These are phyloP conservation scores for Cyanistes caeruleus DNA, from an alignment of 2,113 vertebrate species.

Conservation along the genomic window DNA sequence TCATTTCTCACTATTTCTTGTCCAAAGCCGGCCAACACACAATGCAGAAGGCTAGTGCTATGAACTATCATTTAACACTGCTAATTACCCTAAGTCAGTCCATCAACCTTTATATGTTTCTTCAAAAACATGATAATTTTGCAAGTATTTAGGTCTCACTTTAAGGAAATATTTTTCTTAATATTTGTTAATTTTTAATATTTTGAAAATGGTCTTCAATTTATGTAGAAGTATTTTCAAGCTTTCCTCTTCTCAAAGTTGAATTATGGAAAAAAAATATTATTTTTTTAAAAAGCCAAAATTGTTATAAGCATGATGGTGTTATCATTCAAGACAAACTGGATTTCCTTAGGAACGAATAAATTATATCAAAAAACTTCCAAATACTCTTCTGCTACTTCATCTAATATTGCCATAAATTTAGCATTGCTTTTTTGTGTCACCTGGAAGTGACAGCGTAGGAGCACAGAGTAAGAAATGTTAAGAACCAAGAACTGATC, in stretches of 20 bases:
- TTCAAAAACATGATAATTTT: neutral
- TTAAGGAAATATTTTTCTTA: neutral
- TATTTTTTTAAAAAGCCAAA: neutral
- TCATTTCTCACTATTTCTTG: neutral
- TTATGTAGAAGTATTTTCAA: neutral
- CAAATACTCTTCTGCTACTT: neutral
- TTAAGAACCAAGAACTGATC: neutral
- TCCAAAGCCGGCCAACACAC: neutral
- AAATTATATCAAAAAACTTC: neutral
- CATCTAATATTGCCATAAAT: neutral
- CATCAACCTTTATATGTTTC: neutral
- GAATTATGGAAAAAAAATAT: neutral
- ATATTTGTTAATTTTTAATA: neutral
- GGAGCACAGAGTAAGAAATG: neutral
- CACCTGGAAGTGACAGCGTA: neutral
- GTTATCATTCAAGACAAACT: neutral
- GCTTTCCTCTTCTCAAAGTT: neutral
- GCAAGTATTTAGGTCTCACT: neutral
- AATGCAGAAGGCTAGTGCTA: neutral
- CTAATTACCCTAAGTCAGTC: neutral
- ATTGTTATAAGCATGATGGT: neutral
- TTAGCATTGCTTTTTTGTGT: neutral
- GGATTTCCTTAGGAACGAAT: neutral
- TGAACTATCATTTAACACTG: neutral
- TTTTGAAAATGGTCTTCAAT: neutral